phyloP scores from a whole-genome alignment of 1,140 invertebrate genomes.

The Drosophila lowei region DNA sequence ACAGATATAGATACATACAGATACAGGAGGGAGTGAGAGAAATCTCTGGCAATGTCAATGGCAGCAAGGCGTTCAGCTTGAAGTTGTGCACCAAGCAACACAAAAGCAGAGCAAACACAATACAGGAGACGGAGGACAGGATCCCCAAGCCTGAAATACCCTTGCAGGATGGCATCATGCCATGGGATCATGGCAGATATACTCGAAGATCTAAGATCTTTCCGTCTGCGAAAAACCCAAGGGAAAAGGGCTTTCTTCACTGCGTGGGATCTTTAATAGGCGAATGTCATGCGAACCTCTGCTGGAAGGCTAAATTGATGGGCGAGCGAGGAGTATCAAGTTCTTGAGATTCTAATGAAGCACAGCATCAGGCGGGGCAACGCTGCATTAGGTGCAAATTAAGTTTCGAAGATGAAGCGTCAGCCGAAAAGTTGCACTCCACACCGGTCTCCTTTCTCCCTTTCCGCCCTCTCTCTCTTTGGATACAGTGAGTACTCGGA shows the following conservation, averaged over 20 bases:
- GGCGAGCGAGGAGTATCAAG: constrained; percentile 12
- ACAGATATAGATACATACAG: background rate
- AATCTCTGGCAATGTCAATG: constrained; percentile 67
- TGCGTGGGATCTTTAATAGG: no score
- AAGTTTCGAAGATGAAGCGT: constrained; percentile 56
- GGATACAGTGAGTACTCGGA: background rate
- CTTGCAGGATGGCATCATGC: background rate
- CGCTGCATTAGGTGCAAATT: constrained; percentile 61
- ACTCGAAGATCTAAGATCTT: no score
- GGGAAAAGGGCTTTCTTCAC: no score
- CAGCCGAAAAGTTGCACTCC: constrained; percentile 37
- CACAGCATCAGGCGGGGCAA: constrained; percentile 9
- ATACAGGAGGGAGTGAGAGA: constrained; percentile 16
- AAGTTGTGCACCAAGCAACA: constrained; percentile 55
- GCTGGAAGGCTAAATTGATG: no score
- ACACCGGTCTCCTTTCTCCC: no score
- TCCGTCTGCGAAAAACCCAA: no score
- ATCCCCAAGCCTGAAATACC: background rate
- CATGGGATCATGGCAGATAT: background rate
- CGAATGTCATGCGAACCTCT: no score
- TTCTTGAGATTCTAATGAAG: constrained; percentile 70
- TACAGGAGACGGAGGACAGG: constrained; percentile 1
- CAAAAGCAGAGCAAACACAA: constrained; percentile 22
- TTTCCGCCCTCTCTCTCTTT: background rate
- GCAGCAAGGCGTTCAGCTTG: constrained; percentile 68